Evolutionary conservation across 1,140 invertebrate genomes (phyloP), one percentile per base, ranked within the genome.

Genomic region (Lucilia sericata): DNA sequence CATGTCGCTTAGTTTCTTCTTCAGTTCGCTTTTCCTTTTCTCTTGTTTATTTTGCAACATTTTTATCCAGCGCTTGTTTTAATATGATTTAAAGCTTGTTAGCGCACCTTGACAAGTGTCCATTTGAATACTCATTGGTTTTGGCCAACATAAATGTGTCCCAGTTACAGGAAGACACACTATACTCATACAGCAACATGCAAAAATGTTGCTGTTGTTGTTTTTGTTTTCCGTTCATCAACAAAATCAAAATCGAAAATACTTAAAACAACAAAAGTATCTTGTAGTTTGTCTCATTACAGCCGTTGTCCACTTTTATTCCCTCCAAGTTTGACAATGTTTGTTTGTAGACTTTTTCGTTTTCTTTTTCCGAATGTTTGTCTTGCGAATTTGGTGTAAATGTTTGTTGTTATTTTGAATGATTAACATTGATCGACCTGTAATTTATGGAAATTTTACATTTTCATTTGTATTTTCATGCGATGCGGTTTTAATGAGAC

Each of bases 41-140:
- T 70, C 5, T 65, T 65, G 14, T n/a, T 65, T 21, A 0, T 70
- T 17, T 70, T 25, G 21, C 19, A 21, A 10, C 65, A 60, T 60
- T 60, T 70, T 19, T 19, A 25, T 70, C n/a, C 19, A 21, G 5
- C 12, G n/a, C 19, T 70, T 70, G 88, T 88, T 88, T 88, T 89
- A 89, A 89, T 89, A 89, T 89, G 88, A 89, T 89, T 89, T 89
- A 89, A 88, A 88, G 86, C 88, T 87, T 87, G 84, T 87, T 87
- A 87, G 88, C 87, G 87, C 89, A 87, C 87, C 88, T 89, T 89
- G 88, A 89, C 88, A 89, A 89, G 88, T 89, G 88, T 89, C 88
- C 88, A 89, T 89, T 89, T 89, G 88, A 89, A 89, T 89, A 89
- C 88, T 89, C 88, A 89, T 88, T 89, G 88, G 88, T 86, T 89